Evolutionary conservation across 2,888 invertebrate genomes (phyloP).

Genomic region (Drosophila anomelani): DNA sequence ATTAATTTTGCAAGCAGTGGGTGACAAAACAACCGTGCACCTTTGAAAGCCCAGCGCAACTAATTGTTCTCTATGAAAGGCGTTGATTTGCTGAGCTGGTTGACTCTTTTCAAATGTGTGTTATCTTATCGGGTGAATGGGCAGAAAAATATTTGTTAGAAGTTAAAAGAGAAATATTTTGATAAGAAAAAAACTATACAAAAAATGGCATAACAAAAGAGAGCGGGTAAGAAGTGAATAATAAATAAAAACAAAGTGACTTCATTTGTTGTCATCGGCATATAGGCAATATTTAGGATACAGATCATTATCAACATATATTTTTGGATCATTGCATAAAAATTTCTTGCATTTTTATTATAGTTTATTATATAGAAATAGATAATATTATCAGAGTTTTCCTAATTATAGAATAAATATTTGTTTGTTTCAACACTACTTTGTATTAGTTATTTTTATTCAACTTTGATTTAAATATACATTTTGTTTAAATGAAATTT

Average conservation of each 20-base stretch:
- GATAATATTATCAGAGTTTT: not conserved
- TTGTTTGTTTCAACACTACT: too few species aligned
- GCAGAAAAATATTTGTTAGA: conserved; percentile 8
- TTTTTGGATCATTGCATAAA: too few species aligned
- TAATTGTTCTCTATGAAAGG: conserved; percentile 50
- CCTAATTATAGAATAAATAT: too few species aligned
- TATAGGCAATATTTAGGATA: not conserved
- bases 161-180: conserved; percentile 19
- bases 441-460: not conserved
- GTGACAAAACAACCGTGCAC: conserved; percentile 48
- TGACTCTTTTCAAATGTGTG: conserved; percentile 6
- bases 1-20: conserved; percentile 4
- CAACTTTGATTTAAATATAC: not conserved
- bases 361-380: too few species aligned
- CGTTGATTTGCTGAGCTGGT: conserved; percentile 38
- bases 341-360: too few species aligned
- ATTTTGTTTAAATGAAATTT: not conserved
- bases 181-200: conserved; percentile 7
- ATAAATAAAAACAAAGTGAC: conserved; percentile 1
- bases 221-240: not conserved
- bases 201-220: conserved; percentile 6
- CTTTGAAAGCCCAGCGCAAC: conserved; percentile 59
- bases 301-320: too few species aligned
- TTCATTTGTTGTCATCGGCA: not conserved
- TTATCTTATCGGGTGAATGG: conserved; percentile 38